Base-by-base conservation (phyloP, 2,888 invertebrate species). In the Malacosoma neustria region DNA sequence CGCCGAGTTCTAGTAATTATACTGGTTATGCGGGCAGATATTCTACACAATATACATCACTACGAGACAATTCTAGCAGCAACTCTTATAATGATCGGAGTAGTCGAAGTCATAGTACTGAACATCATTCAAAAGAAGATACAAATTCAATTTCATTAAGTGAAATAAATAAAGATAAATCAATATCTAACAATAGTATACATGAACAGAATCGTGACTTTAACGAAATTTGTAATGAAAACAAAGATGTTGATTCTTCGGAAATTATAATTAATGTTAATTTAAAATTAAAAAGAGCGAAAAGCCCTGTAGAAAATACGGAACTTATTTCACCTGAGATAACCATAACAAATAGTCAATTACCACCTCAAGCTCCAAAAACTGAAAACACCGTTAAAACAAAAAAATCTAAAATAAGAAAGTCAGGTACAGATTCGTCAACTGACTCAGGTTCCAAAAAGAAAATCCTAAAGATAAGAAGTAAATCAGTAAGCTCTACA, bases 281-380 rank as follows among this genome's bases (percentile, higher is more conserved):
- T 52, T 54, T 85, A n/a, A 84, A 81, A 51, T 51, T 85, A 29
- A 82, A 75, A 46, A 72, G 73, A 51, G 69, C 75, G 2, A 76
- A 72, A 56, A 77, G 67, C 46, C 72, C 76, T 11, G 41, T 54
- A 3, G 46, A 61, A 12, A 50, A 72, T 12, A 49, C 67, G 9
- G 80, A 84, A 45, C 43, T 80, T 38, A 66, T 76, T 14, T 74
- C 76, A 6, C 76, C 84, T 33, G 85, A 85, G 63, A 67, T 82
- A 43, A 75, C 68, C 12, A 72, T 80, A 37, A 72, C 77, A 4
- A 84, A 81, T 45, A 72, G 73, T 52, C 75, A 85, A 44, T 54
- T 87, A 46, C 87, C 87, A 32, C 87, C 87, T 2, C 86, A 81
- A 53, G 74, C 81, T 34, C 87, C 87, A 12, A 87, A 87, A 57